These are phyloP conservation scores for Dendrocopos noguchii DNA, from an alignment of 2,113 vertebrate species.

Conservation along the genomic window DNA sequence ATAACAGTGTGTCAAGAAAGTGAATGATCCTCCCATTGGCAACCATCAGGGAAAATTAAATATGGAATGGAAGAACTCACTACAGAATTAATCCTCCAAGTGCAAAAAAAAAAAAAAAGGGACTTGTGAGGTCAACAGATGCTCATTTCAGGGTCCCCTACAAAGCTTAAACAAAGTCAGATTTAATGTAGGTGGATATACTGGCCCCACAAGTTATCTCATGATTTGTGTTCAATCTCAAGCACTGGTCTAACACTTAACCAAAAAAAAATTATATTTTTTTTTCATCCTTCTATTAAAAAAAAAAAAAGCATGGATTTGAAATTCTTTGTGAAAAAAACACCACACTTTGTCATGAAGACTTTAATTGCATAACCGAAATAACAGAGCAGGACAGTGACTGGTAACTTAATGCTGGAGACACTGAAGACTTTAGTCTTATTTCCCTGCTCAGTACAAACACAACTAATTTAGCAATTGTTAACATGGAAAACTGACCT, in stretches of 20 bases:
- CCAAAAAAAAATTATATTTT: not conserved
- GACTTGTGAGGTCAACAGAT: not conserved
- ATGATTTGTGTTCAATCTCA: not conserved
- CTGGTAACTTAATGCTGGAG: slow-evolving; percentile 29
- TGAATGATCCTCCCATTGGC: slow-evolving; percentile 28
- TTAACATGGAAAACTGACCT: slow-evolving; percentile 31
- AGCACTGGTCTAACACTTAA: not conserved
- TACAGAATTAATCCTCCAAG: not conserved
- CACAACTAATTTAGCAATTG: slow-evolving; percentile 30
- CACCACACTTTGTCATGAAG: not conserved
- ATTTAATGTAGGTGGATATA: not conserved
- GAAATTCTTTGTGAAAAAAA: not conserved
- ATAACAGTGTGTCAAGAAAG: slow-evolving; percentile 3
- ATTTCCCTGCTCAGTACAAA: not conserved
- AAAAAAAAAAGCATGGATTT: not conserved
- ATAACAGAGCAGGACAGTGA: slow-evolving; percentile 16
- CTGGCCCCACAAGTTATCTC: not conserved
- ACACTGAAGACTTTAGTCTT: slow-evolving; percentile 21
- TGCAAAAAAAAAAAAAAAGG: not conserved
- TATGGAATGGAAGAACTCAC: not conserved
- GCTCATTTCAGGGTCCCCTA: not conserved
- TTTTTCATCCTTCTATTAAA: not conserved
- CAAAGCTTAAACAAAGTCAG: not conserved
- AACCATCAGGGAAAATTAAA: not conserved
- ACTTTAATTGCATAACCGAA: slow-evolving; percentile 29